Percentiles rank a stretch among this genome's conserved stretches.
phyloP scores from a whole-genome alignment of 2,888 invertebrate species.

The Mesopsocus fuscifrons region DNA sequence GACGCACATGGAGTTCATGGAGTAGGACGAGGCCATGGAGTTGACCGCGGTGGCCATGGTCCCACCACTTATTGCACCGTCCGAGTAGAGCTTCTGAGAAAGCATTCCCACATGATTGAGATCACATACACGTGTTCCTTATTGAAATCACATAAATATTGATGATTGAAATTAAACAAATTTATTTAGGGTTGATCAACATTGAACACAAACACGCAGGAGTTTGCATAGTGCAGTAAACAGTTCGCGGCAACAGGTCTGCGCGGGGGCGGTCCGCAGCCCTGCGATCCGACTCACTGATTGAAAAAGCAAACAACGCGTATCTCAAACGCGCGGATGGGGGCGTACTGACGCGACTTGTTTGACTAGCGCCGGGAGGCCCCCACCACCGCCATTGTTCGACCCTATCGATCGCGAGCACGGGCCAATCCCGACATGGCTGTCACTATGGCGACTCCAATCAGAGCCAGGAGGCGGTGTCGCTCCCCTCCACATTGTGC shows the following conservation, averaged over 20 bases:
- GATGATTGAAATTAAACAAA: slow-evolving; percentile 8
- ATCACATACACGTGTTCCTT: slow-evolving; percentile 12
- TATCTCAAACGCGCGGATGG: slow-evolving; percentile 5
- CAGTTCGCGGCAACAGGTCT: slow-evolving; percentile 17
- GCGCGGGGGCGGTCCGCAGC: slow-evolving; percentile 6
- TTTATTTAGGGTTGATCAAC: slow-evolving; percentile 6
- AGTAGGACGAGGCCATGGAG: slow-evolving; percentile 53
- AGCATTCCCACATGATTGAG: slow-evolving; percentile 27
- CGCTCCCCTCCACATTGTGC: slow-evolving; percentile 1
- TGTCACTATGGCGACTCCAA: slow-evolving; percentile 16
- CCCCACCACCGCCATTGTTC: background rate
- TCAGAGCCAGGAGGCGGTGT: slow-evolving; percentile 14
- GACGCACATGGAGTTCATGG: slow-evolving; percentile 19
- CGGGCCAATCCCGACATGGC: slow-evolving; percentile 7
- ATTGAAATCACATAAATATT: slow-evolving; percentile 15
- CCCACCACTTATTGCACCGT: slow-evolving; percentile 31
- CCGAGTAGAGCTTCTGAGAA: slow-evolving; percentile 50
- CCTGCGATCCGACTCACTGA: slow-evolving; percentile 23
- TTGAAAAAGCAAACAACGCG: slow-evolving; percentile 33
- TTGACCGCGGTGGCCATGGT: slow-evolving; percentile 39
- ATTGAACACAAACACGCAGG: slow-evolving; percentile 5
- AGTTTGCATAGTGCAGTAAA: slow-evolving; percentile 11
- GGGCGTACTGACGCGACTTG: slow-evolving; percentile 4
- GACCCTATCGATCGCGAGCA: slow-evolving; percentile 2
- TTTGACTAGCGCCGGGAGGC: background rate